Base-by-base conservation (phyloP, 2,797 vertebrate genomes). In the Melanotaenia trifasciata region DNA sequence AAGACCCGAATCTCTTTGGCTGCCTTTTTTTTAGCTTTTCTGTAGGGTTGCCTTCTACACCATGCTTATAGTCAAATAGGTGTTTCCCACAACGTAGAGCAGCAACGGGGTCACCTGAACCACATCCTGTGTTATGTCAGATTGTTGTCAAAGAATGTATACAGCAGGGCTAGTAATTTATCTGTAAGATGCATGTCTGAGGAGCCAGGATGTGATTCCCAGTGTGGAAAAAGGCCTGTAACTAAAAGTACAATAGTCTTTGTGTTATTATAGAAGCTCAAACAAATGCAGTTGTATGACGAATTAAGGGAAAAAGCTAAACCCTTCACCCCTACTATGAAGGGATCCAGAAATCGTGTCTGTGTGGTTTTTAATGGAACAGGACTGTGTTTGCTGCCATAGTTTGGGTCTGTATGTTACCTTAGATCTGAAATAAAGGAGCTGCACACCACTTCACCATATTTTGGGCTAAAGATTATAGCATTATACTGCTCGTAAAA, bases 201-300 rank as follows among this genome's bases (percentile, higher is more conserved):
- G 10, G 50, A 36, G 0, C 3, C 64, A 47, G 2, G 30, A 56
- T 68, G 16, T 54, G 66, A 28, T 53, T 65, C 33, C 43, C 18
- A 72, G 56, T 12, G 33, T 35, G 30, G 33, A 57, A 26, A 66
- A n/a, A 45, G 38, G 35, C 35, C 0, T 59, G 54, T 38, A 9
- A 14, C 24, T 57, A 26, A 54, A 68, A 58, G 58, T 30, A 68
- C 54, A 54, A 45, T 59, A 28, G 35, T 43, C 35, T 72, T 62
- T 72, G 58, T 45, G 4, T 35, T 36, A 3, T 45, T 58, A 28
- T 30, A 32, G 22, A 45, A 68, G 56, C 14, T 5, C 24, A 36
- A 59, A 53, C 54, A 13, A 45, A 68, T 56, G 57, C 56, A 13
- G 54, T 40, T 64, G 54, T 64, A 35, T 53, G 63, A 54, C 14